Base-by-base conservation (phyloP, 2,888 invertebrate genomes). In the Crossocerus cetratus region DNA sequence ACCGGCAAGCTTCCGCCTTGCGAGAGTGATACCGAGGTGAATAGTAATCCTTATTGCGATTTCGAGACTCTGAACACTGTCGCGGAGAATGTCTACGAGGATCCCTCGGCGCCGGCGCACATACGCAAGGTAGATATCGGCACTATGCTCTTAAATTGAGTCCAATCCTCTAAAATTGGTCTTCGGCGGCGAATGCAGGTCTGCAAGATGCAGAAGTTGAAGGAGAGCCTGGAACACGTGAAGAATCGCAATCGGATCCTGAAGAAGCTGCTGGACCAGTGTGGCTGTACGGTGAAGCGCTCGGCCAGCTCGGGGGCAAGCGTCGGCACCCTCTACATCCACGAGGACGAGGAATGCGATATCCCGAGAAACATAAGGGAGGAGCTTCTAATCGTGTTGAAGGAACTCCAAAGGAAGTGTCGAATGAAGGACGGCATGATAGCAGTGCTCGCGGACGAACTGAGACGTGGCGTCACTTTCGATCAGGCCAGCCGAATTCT, bases 371-470 rank as follows among this genome's bases (percentile, higher is more conserved):
- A 71, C 20, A 69, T 70, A 2, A 71, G 49, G 11, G 77, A 71
- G 16, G 68, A 75, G n/a, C 55, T 82, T 8, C 32, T 77, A 5
- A 61, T 59, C 0, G 69, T 70, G 3, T 59, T 83, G 3, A 77
- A 74, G 11, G 45, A 73, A 5, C 45, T 83, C 16, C 79, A 82
- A 45, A 62, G 45, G 8, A 80, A 77, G 21, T 83, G 79, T 55
- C 77, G 78, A 0, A 73, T 62, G 21, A 82, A 84, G 57, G 80
- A 81, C 14, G 70, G 70, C 16, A 76, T 83, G 63, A 81, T 81
- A 2, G 66, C 70, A 3, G 76, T 72, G 2, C 45, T 83, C 23
- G 69, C 78, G 3, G 73, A 82, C 42, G 80, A 79, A 42, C n/a
- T 83, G 42, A 74, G 66, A 42, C 64, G 70, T n/a, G 57, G 14